Conservation (phyloP, 2,888 invertebrate species). For the Lissonota sp. region DNA sequence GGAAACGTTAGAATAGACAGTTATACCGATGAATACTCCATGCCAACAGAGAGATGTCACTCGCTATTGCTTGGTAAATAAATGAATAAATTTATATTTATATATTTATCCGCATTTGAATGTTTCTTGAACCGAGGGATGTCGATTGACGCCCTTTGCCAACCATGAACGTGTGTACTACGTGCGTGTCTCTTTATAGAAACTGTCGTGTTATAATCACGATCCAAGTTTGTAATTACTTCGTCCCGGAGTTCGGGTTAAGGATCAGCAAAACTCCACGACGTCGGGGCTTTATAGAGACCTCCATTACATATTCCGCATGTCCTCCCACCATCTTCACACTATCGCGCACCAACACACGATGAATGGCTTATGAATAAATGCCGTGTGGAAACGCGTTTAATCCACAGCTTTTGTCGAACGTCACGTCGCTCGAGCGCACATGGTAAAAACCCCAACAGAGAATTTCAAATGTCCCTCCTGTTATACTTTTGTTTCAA, state of each 20-base stretch:
- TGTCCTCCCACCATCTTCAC: not conserved
- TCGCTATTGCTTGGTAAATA: too few species aligned
- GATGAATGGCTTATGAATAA: slow-evolving; percentile 1
- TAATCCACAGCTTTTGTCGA: not conserved
- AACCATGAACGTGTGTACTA: not conserved
- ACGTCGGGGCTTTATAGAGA: not conserved
- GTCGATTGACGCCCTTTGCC: not conserved
- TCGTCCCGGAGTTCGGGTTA: slow-evolving; percentile 5
- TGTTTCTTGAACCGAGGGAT: not conserved
- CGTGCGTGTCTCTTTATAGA: not conserved
- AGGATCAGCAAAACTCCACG: slow-evolving; percentile 28
- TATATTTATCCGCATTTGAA: not conserved
- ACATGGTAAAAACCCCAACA: not conserved
- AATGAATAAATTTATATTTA: too few species aligned
- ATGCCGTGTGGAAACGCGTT: not conserved
- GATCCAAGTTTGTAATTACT: slow-evolving; percentile 37
- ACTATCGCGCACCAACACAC: not conserved
- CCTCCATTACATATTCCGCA: not conserved
- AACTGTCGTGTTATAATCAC: slow-evolving; percentile 13
- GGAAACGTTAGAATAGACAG: not conserved
- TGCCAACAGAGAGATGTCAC: too few species aligned
- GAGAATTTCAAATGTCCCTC: too few species aligned
- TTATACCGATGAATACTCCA: too few species aligned
- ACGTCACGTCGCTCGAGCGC: not conserved
- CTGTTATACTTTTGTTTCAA: too few species aligned